A percentile compares a stretch with the other conserved stretches of the same genome.
Conservation (phyloP, 1,140 invertebrate genomes). For the Orchestia grillus region DNA sequence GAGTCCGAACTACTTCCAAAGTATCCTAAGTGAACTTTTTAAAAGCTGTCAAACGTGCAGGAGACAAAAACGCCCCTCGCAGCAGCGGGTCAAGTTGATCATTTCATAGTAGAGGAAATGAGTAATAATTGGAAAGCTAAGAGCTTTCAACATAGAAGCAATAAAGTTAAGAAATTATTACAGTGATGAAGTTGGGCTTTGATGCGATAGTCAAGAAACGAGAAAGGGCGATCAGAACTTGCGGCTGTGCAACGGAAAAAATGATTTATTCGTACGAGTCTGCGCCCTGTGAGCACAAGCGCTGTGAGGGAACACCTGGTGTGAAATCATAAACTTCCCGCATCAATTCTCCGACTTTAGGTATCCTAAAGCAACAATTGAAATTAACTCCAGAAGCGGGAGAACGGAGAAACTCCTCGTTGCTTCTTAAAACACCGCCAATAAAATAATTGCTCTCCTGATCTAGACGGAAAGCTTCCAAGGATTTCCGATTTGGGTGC, state of each 20-base stretch:
- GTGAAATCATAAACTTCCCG: not conserved
- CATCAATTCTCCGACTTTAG: not conserved
- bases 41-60: not conserved
- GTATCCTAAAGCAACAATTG: too few relatives aligned
- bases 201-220: too few relatives aligned
- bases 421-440: too few relatives aligned
- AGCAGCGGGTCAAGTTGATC: not conserved
- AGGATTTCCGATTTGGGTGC: too few relatives aligned
- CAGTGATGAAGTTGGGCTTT: too few relatives aligned
- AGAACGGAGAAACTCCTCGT: too few relatives aligned
- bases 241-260: not conserved
- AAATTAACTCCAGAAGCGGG: too few relatives aligned
- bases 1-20: too few relatives aligned
- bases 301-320: not conserved
- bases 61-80: not conserved
- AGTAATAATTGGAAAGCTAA: not conserved
- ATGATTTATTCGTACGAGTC: not conserved
- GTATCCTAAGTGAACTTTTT: too few relatives aligned
- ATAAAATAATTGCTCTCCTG: too few relatives aligned
- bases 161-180: not conserved
- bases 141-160: not conserved
- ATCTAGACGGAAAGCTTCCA: too few relatives aligned
- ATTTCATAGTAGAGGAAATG: not conserved
- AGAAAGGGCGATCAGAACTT: too few relatives aligned
- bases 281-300: not conserved